These are phyloP conservation scores for Limnodromus scolopaceus DNA, from an alignment of 2,797 vertebrate species.

Conservation along the genomic window DNA sequence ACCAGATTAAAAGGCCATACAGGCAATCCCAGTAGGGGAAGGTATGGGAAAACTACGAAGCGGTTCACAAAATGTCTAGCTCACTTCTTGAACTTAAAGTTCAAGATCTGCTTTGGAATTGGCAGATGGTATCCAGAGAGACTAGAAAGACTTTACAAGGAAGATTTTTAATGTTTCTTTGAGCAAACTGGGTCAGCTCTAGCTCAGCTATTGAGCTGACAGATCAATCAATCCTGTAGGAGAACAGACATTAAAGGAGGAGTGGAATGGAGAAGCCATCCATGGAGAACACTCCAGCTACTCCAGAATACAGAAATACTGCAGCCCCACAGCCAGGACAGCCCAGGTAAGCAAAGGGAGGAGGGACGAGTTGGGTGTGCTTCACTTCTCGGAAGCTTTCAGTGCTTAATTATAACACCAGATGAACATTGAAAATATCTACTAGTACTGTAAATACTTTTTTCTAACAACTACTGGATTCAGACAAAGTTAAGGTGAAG, in stretches of 20 bases:
- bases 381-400: background rate
- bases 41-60: background rate
- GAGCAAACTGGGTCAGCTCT: background rate
- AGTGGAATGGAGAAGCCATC: background rate
- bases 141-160: background rate
- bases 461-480: background rate
- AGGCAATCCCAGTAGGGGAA: background rate
- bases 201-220: background rate
- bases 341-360: background rate
- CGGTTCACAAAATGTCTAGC: background rate
- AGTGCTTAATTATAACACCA: background rate
- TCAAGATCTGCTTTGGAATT: background rate
- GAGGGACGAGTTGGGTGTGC: accelerated
- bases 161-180: background rate
- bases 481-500: background rate
- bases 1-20: background rate
- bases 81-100: background rate
- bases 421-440: background rate
- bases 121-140: background rate
- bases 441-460: background rate
- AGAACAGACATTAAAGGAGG: background rate
- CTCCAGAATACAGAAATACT: background rate
- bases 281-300: background rate
- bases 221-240: background rate
- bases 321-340: background rate